phyloP scores from a whole-genome alignment of 2,888 invertebrate species.

The Euplexia lucipara region DNA sequence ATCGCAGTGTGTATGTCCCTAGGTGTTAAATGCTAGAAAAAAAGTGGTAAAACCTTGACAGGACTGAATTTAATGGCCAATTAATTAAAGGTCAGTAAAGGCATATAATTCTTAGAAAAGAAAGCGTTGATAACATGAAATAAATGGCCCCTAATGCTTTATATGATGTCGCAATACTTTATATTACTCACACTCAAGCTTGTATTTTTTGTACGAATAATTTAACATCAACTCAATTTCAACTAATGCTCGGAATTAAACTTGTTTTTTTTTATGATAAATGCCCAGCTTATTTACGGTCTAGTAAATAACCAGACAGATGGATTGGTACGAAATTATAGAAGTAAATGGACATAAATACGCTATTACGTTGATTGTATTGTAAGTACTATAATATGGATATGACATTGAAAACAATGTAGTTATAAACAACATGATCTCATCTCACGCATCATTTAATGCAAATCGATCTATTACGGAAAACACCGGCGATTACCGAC shows the following conservation, averaged over 20 bases:
- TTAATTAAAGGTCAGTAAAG: slow-evolving; percentile 46
- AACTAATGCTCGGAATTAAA: slow-evolving; percentile 50
- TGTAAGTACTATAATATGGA: slow-evolving; percentile 64
- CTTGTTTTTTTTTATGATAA: slow-evolving; percentile 47
- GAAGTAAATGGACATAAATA: slow-evolving; percentile 75
- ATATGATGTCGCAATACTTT: slow-evolving; percentile 1
- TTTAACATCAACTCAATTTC: slow-evolving; percentile 35
- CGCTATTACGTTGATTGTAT: slow-evolving; percentile 68
- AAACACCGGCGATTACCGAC: slow-evolving; percentile 80
- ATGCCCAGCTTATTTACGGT: slow-evolving; percentile 52
- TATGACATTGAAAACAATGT: slow-evolving; percentile 79
- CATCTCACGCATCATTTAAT: slow-evolving; percentile 89
- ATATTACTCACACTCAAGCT: slow-evolving; percentile 2
- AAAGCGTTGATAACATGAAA: slow-evolving; percentile 17
- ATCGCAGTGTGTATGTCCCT: slow-evolving; percentile 16
- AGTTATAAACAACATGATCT: slow-evolving; percentile 82
- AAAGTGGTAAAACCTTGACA: slow-evolving; percentile 41
- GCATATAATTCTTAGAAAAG: slow-evolving; percentile 13
- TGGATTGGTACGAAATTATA: slow-evolving; percentile 64
- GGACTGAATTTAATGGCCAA: slow-evolving; percentile 25
- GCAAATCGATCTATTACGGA: slow-evolving; percentile 88
- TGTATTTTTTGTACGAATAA: slow-evolving; percentile 31
- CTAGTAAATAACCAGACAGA: slow-evolving; percentile 54
- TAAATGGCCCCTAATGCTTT: slow-evolving; percentile 18
- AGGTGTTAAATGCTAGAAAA: slow-evolving; percentile 23